phyloP scores from a whole-genome alignment of 2,888 invertebrate species.

The Dolomedes plantarius region DNA sequence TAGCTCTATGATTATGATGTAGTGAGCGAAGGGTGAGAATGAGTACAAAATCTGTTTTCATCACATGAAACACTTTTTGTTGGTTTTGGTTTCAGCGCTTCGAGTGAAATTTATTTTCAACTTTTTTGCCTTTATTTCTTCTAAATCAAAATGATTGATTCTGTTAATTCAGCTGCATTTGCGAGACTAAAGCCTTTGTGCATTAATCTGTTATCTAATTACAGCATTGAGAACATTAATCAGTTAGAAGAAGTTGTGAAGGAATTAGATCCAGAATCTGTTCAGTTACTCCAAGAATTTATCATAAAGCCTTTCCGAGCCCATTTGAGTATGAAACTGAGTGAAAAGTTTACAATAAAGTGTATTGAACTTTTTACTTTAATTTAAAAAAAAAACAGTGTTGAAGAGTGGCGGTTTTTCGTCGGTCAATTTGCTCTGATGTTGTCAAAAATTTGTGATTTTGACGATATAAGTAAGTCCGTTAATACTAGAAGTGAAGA shows the following conservation, averaged over 20 bases:
- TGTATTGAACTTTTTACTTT: constrained; percentile 18
- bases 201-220: constrained; percentile 2
- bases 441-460: background rate
- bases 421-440: background rate
- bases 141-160: too few species aligned
- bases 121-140: too few species aligned
- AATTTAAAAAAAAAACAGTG: constrained; percentile 23
- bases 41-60: too few species aligned
- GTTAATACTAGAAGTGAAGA: constrained; percentile 38
- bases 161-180: constrained; percentile 11
- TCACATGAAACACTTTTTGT: too few species aligned
- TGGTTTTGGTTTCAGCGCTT: too few species aligned
- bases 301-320: constrained; percentile 29
- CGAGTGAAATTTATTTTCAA: too few species aligned
- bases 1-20: too few species aligned
- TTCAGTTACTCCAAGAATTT: constrained; percentile 15
- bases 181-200: constrained; percentile 25
- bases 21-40: too few species aligned
- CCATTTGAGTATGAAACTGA: background rate
- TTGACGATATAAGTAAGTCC: background rate
- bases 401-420: constrained; percentile 7
- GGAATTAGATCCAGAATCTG: constrained; percentile 6
- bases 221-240: constrained; percentile 16
- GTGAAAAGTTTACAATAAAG: constrained; percentile 27
- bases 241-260: constrained; percentile 1